phyloP scores from a whole-genome alignment of 2,888 invertebrate species.

The Chironomus riparius region DNA sequence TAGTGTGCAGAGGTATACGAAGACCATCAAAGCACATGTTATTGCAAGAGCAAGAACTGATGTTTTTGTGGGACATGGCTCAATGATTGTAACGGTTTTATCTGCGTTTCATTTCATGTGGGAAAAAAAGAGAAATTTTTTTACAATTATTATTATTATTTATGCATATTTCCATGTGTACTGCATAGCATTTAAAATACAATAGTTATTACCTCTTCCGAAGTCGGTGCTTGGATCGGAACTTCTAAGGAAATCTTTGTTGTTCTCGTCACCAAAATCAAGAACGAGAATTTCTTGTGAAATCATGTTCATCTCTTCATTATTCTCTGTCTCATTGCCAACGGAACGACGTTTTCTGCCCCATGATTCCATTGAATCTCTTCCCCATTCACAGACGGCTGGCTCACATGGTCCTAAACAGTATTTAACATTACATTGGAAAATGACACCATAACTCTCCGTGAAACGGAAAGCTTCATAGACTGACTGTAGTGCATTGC shows the following conservation, averaged over 20 bases:
- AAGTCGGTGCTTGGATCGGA: conserved; percentile 66
- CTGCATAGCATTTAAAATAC: no score
- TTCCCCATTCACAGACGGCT: conserved; percentile 84
- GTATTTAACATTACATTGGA: conserved; percentile 95
- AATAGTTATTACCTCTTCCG: conserved; percentile 52
- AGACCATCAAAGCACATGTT: conserved; percentile 78
- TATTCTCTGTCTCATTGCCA: conserved; percentile 54
- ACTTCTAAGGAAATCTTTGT: conserved; percentile 65
- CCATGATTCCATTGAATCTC: conserved; percentile 83
- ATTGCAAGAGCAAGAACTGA: conserved; percentile 85
- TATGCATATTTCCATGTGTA: background rate
- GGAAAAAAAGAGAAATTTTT: conserved; percentile 33
- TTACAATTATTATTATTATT: no score
- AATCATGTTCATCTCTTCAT: conserved; percentile 80
- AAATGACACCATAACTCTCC: conserved; percentile 92
- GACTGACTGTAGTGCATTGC: conserved; percentile 79
- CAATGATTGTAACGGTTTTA: conserved; percentile 82
- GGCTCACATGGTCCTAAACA: conserved; percentile 91
- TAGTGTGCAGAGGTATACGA: conserved; percentile 82
- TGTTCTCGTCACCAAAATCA: conserved; percentile 87
- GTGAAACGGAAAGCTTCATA: conserved; percentile 95
- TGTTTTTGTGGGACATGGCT: conserved; percentile 84
- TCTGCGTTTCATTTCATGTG: conserved; percentile 45
- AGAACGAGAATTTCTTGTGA: conserved; percentile 89
- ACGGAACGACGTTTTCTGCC: conserved; percentile 77